phyloP scores from a whole-genome alignment of 2,888 invertebrate genomes.

The Formica aserva region DNA sequence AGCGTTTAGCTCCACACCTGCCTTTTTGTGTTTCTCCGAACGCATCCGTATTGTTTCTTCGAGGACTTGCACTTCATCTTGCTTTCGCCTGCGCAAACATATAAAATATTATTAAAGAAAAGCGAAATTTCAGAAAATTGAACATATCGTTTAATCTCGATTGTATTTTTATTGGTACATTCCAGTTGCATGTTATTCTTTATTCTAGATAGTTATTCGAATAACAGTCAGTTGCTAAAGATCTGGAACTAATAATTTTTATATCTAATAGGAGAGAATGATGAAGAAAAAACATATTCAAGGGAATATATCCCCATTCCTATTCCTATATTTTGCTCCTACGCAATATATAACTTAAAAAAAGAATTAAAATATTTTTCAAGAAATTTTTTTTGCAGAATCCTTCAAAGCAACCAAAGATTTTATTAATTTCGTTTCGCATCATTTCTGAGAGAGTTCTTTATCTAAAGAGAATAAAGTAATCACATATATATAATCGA shows the following conservation, averaged over 20 bases:
- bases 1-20: conserved; percentile 96
- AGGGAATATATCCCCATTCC: neutral
- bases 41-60: conserved; percentile 96
- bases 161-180: neutral
- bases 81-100: conserved; percentile 91
- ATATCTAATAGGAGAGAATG: neutral
- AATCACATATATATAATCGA: neutral
- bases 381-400: too few relatives aligned
- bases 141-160: conserved; percentile 1
- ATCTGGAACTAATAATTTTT: neutral
- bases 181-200: neutral
- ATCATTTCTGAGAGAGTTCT: neutral
- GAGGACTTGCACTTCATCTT: conserved; percentile 95
- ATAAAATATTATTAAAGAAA: neutral
- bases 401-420: neutral
- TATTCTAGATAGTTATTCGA: neutral
- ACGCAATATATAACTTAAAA: too few relatives aligned
- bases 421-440: neutral
- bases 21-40: conserved; percentile 96
- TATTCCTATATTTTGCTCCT: neutral
- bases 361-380: too few relatives aligned
- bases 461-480: neutral
- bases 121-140: neutral
- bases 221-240: neutral
- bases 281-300: neutral